A percentile compares a stretch with the other conserved stretches of the same genome.
These are phyloP conservation scores for Nemotelus nigrinus DNA, from an alignment of 2,888 invertebrate species.

Conservation along the genomic window DNA sequence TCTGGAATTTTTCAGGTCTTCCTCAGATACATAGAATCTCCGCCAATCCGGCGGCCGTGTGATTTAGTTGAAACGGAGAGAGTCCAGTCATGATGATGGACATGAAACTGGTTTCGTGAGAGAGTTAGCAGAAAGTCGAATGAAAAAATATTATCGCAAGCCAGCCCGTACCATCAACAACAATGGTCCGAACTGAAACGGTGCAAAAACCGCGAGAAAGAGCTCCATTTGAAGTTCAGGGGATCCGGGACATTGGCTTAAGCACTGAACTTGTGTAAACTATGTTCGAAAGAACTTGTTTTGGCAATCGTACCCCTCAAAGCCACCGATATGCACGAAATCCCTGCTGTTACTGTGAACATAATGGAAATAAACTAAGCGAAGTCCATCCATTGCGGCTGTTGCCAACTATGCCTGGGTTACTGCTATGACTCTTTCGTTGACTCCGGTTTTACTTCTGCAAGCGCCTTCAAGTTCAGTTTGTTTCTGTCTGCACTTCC, in stretches of 20 bases:
- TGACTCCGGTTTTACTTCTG: neutral
- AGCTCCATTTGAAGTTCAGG: neutral
- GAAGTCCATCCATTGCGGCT: neutral
- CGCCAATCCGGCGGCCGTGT: slow-evolving; percentile 1
- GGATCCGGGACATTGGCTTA: too few relatives aligned
- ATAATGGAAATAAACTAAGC: slow-evolving; percentile 30
- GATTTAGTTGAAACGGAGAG: neutral
- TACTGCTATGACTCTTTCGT: slow-evolving; percentile 14
- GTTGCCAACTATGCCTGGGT: slow-evolving; percentile 5
- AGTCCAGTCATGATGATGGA: neutral
- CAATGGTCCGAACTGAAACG: neutral
- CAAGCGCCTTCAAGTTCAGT: slow-evolving; percentile 27
- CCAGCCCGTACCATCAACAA: neutral
- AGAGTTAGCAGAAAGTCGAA: slow-evolving; percentile 24
- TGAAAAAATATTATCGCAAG: slow-evolving; percentile 14
- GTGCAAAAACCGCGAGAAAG: neutral
- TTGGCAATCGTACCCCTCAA: too few relatives aligned
- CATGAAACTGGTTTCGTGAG: slow-evolving; percentile 39
- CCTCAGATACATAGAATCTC: slow-evolving; percentile 13
- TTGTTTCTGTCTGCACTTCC: slow-evolving; percentile 14
- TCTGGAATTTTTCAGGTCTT: slow-evolving; percentile 16
- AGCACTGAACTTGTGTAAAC: too few relatives aligned
- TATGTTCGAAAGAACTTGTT: too few relatives aligned
- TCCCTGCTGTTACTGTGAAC: neutral
- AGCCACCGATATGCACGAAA: too few relatives aligned